Evolutionary conservation across 2,888 invertebrate species (phyloP).

Genomic region (Matsumyia berberina): DNA sequence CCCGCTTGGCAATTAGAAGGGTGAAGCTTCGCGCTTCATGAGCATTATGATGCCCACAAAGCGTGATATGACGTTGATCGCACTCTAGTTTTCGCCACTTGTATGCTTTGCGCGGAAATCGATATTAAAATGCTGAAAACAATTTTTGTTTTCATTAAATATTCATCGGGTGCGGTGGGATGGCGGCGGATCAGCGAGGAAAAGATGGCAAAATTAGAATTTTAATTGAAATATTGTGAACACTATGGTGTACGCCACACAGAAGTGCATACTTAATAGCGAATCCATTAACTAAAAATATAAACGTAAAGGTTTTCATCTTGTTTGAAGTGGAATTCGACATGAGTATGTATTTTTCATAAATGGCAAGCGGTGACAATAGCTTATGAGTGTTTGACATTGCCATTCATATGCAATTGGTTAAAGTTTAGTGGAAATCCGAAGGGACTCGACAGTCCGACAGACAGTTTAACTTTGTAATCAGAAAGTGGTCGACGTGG

Average conservation of each 20-base stretch:
- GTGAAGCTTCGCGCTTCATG: conserved; percentile 46
- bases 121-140: conserved; percentile 51
- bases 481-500: too few species aligned
- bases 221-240: conserved; percentile 63
- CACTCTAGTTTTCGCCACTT: conserved; percentile 11
- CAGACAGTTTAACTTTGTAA: too few species aligned
- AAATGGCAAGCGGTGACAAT: too few species aligned
- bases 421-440: too few species aligned
- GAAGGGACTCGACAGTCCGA: too few species aligned
- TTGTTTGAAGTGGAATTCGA: conserved; percentile 11
- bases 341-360: not conserved
- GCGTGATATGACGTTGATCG: conserved; percentile 16
- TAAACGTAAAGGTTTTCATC: conserved; percentile 5
- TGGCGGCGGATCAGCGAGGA: not conserved
- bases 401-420: too few species aligned
- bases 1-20: conserved; percentile 56
- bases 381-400: too few species aligned
- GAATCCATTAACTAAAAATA: conserved; percentile 35
- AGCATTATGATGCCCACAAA: conserved; percentile 40
- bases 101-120: conserved; percentile 45
- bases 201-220: conserved; percentile 53
- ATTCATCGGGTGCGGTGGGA: conserved; percentile 26
- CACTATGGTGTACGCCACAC: not conserved
- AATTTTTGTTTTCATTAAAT: conserved; percentile 44
- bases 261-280: conserved; percentile 32